Percentiles rank a stretch among this genome's conserved stretches.
These are phyloP conservation scores for Diplogasteroides magnus DNA, from an alignment of 1,140 invertebrate genomes.

Conservation along the genomic window DNA sequence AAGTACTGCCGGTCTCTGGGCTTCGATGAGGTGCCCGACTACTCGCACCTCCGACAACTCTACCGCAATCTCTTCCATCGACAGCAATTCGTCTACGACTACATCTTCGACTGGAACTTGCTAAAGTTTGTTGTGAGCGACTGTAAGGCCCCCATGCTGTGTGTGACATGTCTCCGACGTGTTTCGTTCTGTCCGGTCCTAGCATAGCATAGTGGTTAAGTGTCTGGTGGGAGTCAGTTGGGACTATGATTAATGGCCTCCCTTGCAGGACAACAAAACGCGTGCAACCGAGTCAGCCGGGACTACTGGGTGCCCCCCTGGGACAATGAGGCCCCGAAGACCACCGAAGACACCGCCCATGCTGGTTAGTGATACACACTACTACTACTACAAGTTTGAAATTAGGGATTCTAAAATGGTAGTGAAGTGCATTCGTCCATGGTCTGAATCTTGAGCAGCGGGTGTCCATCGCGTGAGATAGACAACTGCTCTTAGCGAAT, in stretches of 20 bases:
- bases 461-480: no score
- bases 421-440: no score
- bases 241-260: neutral
- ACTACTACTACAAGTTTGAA: no score
- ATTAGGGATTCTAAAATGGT: no score
- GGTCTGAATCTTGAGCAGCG: no score
- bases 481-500: no score
- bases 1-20: conserved; percentile 64
- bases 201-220: neutral
- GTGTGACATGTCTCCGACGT: neutral
- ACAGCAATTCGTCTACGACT: conserved; percentile 65
- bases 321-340: neutral
- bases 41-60: conserved; percentile 63
- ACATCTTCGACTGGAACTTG: conserved; percentile 67
- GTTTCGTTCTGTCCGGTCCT: neutral
- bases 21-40: conserved; percentile 66
- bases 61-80: conserved; percentile 64
- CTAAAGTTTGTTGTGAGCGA: conserved; percentile 53
- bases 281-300: neutral
- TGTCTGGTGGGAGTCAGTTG: neutral
- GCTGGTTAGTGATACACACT: neutral
- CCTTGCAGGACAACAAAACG: neutral
- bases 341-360: neutral
- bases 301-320: neutral
- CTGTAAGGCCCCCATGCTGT: neutral